Evolutionary conservation across 2,113 vertebrate species (phyloP).

Genomic region (Alethe diademata): DNA sequence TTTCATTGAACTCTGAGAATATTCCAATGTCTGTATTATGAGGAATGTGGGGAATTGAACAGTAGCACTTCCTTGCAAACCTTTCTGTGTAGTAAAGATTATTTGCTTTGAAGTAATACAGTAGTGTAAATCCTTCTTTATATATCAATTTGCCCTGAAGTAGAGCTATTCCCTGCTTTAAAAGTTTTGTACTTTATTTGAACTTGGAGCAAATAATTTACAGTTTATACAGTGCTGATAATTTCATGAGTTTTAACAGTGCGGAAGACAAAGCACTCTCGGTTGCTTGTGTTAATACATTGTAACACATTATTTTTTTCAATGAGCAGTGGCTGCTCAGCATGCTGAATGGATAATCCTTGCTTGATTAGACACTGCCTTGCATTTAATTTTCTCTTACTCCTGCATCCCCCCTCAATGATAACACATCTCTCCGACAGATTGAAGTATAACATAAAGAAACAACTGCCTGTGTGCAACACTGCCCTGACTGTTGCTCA

Average conservation of each 20-base stretch:
- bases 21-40: not conserved
- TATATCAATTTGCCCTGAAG: not conserved
- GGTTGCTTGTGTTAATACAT: not conserved
- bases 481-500: fast-evolving
- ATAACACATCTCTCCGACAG: not conserved
- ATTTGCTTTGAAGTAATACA: not conserved
- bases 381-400: not conserved
- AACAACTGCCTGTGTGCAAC: not conserved
- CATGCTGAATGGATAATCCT: not conserved
- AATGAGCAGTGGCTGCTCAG: fast-evolving
- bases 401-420: not conserved
- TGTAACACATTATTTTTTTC: fast-evolving
- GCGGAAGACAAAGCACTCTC: not conserved
- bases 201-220: not conserved
- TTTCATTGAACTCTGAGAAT: not conserved
- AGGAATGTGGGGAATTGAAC: fast-evolving
- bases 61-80: not conserved
- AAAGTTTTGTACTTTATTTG: not conserved
- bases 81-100: not conserved
- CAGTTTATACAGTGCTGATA: fast-evolving
- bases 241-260: not conserved
- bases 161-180: not conserved
- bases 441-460: not conserved
- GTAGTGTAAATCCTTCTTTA: not conserved
- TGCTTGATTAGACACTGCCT: not conserved